Evolutionary conservation across 2,113 vertebrate genomes (phyloP), one percentile per base, ranked within the genome.

Genomic region (Mixornis gularis): DNA sequence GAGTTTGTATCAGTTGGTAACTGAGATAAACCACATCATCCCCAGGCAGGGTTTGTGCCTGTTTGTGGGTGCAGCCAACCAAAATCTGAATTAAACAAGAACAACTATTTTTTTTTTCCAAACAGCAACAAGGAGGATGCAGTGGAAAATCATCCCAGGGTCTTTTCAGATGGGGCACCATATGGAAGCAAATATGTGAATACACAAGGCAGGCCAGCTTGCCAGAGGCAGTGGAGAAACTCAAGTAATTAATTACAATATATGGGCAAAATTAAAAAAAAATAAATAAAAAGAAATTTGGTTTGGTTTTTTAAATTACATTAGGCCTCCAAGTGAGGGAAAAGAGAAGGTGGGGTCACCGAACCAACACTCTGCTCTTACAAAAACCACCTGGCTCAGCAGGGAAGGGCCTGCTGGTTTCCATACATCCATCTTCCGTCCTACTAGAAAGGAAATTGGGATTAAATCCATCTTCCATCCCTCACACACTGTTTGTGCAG

Each of bases 211-310:
- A 68, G 51, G 7, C 13, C 41, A 76, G 36, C 30, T 36, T 48
- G 43, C 17, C 76, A 82, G 46, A 79, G 59, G 12, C n/a, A 46
- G 16, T 3, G 17, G 11, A 41, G 34, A 22, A 46, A 29, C 43
- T 64, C 36, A 34, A 71, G 59, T 3, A 51, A 56, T 4, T 41
- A 17, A 71, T 56, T 44, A 40, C 3, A 73, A 56, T 30, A 30
- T 11, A 34, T 10, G 10, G 27, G 20, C 8, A 1, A 3, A 13
- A 36, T 21, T 19, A 17, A 18, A 3, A 12, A 17, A 13, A 0
- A 2, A 3, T n/a, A 18, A 43, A 20, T 11, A 12, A 10, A 3
- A 8, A 22, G 5, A 43, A 18, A 1, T 27, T 34, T 41, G 22
- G 12, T 8, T 80, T 58, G 16, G 2, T 9, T 44, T 46, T 62